Conservation (phyloP, 1,140 invertebrate species). For the Brachionus rubens region DNA sequence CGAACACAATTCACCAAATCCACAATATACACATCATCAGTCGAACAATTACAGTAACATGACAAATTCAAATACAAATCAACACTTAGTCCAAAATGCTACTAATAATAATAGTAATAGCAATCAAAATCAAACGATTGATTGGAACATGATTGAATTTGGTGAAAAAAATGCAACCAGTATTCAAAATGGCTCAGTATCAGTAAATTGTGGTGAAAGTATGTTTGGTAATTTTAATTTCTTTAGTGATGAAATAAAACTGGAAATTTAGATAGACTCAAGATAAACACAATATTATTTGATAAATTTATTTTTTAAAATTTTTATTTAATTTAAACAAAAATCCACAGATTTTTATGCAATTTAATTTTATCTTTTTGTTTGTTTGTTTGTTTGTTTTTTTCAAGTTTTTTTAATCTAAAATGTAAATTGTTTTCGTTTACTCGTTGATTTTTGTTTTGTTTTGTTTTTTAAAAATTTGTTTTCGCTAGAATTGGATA, state of each 20-base stretch:
- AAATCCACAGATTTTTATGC: too few species aligned
- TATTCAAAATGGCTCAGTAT: background rate
- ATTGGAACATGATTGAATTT: background rate
- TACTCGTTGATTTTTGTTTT: too few species aligned
- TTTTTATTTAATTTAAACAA: too few species aligned
- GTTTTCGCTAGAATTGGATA: too few species aligned
- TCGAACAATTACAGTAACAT: background rate
- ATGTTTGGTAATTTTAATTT: constrained; percentile 29
- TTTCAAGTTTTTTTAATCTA: too few species aligned
- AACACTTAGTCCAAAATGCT: background rate
- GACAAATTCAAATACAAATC: background rate
- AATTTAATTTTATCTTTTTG: too few species aligned
- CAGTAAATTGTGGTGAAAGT: background rate
- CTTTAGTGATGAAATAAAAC: constrained; percentile 22
- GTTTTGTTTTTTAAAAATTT: too few species aligned
- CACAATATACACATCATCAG: too few species aligned
- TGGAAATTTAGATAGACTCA: background rate
- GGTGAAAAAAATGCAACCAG: background rate
- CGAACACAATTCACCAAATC: background rate
- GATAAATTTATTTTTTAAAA: too few species aligned
- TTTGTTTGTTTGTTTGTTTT: too few species aligned
- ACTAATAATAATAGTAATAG: too few species aligned
- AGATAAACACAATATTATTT: background rate
- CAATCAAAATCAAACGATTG: background rate
- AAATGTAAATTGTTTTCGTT: too few species aligned